Percentiles rank a stretch among this genome's conserved stretches.
phyloP scores from a whole-genome alignment of 2,888 invertebrate genomes.

The Lasioglossum villosulum region DNA sequence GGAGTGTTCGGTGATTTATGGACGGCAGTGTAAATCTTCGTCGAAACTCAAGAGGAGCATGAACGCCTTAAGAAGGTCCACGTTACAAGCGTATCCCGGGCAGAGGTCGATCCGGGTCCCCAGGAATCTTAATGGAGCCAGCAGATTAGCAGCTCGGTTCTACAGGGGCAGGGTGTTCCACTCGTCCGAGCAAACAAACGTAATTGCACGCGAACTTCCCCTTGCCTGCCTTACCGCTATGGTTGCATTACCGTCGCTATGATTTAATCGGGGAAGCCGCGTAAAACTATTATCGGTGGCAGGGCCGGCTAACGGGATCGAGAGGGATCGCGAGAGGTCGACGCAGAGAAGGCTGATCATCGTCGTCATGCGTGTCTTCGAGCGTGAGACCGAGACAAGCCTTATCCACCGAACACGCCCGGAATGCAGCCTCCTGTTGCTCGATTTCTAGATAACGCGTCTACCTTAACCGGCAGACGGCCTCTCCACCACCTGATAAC shows the following conservation, averaged over 20 bases:
- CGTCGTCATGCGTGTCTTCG: slow-evolving; percentile 64
- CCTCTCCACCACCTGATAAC: background rate
- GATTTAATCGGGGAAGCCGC: slow-evolving; percentile 75
- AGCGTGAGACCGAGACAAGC: slow-evolving; percentile 69
- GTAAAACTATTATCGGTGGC: slow-evolving; percentile 77
- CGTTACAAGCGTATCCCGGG: slow-evolving; percentile 70
- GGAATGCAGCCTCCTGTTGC: slow-evolving; percentile 47
- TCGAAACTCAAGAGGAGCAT: slow-evolving; percentile 44
- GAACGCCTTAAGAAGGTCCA: slow-evolving; percentile 68
- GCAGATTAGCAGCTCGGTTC: slow-evolving; percentile 69
- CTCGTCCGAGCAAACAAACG: slow-evolving; percentile 73
- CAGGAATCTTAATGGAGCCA: slow-evolving; percentile 78
- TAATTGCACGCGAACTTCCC: slow-evolving; percentile 74
- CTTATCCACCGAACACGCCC: slow-evolving; percentile 53
- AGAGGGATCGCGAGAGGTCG: slow-evolving; percentile 38
- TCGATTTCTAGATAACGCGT: slow-evolving; percentile 34
- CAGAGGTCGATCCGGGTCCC: slow-evolving; percentile 71
- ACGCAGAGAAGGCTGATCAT: slow-evolving; percentile 28
- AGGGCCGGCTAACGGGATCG: slow-evolving; percentile 73
- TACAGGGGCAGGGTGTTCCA: slow-evolving; percentile 31
- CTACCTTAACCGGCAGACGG: slow-evolving; percentile 1
- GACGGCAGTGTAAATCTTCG: background rate
- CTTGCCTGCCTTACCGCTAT: background rate
- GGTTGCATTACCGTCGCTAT: slow-evolving; percentile 64
- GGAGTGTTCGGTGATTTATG: too few species aligned